These are phyloP conservation scores for Harpagoxenus sublaevis DNA, from an alignment of 2,888 invertebrate genomes.

Conservation along the genomic window DNA sequence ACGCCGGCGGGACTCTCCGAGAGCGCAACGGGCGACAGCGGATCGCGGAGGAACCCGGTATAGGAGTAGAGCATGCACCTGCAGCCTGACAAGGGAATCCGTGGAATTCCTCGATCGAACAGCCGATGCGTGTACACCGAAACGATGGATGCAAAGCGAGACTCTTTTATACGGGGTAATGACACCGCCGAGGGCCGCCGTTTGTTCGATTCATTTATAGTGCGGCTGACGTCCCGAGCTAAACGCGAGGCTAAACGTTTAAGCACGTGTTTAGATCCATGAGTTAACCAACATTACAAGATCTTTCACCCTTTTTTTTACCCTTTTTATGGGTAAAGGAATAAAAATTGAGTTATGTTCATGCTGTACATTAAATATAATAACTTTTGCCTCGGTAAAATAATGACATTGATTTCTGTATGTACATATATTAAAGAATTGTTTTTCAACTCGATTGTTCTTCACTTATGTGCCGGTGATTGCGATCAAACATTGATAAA, in stretches of 20 bases:
- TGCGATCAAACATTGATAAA: not conserved
- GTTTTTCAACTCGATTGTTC: not conserved
- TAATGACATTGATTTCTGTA: not conserved
- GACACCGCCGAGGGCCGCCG: slow-evolving; percentile 30
- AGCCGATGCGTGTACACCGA: slow-evolving; percentile 63
- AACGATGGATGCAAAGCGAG: slow-evolving; percentile 75
- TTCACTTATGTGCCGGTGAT: not conserved
- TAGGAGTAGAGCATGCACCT: slow-evolving; percentile 68
- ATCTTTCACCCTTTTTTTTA: not conserved
- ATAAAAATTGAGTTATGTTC: not conserved
- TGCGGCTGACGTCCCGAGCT: slow-evolving; percentile 25
- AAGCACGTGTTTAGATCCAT: not conserved
- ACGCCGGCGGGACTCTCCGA: slow-evolving; percentile 60
- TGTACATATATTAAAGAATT: not conserved
- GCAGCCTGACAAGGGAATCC: slow-evolving; percentile 73
- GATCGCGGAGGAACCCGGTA: slow-evolving; percentile 58
- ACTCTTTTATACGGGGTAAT: slow-evolving; percentile 46
- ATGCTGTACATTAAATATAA: not conserved
- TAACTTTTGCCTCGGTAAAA: not conserved
- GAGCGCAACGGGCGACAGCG: slow-evolving; percentile 55
- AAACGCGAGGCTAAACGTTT: slow-evolving; percentile 5
- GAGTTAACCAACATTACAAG: slow-evolving; percentile 6
- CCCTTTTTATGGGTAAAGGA: not conserved
- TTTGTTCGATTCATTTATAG: slow-evolving; percentile 42
- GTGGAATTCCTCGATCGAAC: slow-evolving; percentile 73